Conservation (phyloP, 2,888 invertebrate species). For the Eupithecia tripunctaria region DNA sequence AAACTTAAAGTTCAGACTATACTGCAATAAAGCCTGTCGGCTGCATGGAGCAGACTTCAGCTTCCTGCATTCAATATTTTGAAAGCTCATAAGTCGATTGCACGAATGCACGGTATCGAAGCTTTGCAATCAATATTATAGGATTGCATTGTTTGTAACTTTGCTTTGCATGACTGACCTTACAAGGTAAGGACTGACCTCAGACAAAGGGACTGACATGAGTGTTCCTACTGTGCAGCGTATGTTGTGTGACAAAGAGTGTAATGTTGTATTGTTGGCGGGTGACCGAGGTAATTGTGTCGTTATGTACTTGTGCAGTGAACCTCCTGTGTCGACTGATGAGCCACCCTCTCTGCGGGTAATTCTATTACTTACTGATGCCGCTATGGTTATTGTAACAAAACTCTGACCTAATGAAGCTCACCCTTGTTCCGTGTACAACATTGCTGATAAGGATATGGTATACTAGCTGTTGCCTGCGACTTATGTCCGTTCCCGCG, state of each 20-base stretch:
- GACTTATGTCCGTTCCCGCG: too few relatives aligned
- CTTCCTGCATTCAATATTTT: background rate
- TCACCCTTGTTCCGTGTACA: background rate
- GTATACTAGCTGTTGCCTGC: too few relatives aligned
- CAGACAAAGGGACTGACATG: too few relatives aligned
- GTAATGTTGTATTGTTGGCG: constrained; percentile 16
- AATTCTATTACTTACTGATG: background rate
- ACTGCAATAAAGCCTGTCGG: background rate
- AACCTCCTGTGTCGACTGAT: constrained; percentile 7
- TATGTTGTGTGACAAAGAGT: constrained; percentile 5
- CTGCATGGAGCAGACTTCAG: background rate
- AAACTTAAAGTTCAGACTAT: background rate
- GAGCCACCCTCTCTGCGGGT: background rate
- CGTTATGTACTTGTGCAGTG: background rate
- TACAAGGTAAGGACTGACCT: too few relatives aligned
- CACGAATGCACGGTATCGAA: background rate
- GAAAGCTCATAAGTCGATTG: background rate
- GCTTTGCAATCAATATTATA: background rate
- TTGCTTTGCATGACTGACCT: too few relatives aligned
- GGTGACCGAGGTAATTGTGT: background rate
- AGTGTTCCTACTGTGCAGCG: background rate
- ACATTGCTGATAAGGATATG: background rate
- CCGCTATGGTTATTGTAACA: constrained; percentile 9
- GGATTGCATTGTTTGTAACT: background rate
- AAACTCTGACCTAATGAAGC: background rate